Conservation (phyloP, 92 coral and sea anemone genomes). For the Bergia puertoricense region DNA sequence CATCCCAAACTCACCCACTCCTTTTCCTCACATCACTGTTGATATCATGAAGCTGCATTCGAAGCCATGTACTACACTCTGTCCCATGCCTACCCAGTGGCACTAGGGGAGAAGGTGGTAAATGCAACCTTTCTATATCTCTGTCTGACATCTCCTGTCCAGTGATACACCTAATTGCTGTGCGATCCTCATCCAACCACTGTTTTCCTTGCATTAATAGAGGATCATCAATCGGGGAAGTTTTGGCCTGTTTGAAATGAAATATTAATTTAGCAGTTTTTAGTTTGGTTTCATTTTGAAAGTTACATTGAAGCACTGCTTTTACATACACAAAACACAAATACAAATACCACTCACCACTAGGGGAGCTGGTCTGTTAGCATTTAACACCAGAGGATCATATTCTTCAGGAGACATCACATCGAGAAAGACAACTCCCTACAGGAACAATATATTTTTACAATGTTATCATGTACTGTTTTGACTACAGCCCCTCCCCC, state of each 20-base stretch:
- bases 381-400: slow-evolving; percentile 84
- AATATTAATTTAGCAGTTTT: neutral
- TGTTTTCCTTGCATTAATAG: slow-evolving; percentile 77
- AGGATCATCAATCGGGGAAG: slow-evolving; percentile 79
- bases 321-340: no score
- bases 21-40: slow-evolving; percentile 85
- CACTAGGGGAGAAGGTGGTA: slow-evolving; percentile 89
- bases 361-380: slow-evolving; percentile 92
- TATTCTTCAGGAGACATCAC: slow-evolving; percentile 96
- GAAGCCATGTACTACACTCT: slow-evolving; percentile 85
- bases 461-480: neutral
- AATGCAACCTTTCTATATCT: slow-evolving; percentile 67
- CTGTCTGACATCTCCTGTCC: slow-evolving; percentile 70
- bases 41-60: slow-evolving; percentile 93
- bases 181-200: slow-evolving; percentile 79
- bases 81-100: slow-evolving; percentile 97
- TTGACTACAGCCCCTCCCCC: neutral
- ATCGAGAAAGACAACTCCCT: slow-evolving; percentile 98
- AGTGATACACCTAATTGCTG: slow-evolving; percentile 77
- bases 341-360: slow-evolving; percentile 56
- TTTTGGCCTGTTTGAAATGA: slow-evolving; percentile 64
- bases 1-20: slow-evolving; percentile 65
- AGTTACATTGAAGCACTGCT: neutral
- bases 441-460: neutral
- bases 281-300: neutral